Evolutionary conservation across 2,113 vertebrate genomes (phyloP), one percentile per base, ranked within the genome.

Genomic region (Ciconia stormi): DNA sequence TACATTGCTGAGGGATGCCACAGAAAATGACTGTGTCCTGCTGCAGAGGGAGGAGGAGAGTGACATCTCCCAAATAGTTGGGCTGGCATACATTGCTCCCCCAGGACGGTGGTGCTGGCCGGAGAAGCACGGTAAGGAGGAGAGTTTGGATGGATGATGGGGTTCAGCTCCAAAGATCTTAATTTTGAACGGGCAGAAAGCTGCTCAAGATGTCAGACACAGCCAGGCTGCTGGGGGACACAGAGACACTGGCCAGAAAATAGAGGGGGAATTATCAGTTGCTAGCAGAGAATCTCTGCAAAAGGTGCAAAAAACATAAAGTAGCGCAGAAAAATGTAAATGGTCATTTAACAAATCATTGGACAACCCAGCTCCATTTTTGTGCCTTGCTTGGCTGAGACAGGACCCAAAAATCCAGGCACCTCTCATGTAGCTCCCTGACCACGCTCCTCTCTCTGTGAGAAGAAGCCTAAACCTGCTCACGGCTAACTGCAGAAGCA

Each of bases 391-490:
- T 49, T 53, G 72, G 34, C 52, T 79, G 62, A 85, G 58, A 55
- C 19, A 77, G n/a, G 40, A 61, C 32, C 34, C 58, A 6, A 56
- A 69, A 80, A 56, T 44, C 62, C 88, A 92, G 59, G 49, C 29
- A 79, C 12, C 16, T 55, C 70, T 72, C 1, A 13, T 0, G 12
- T 6, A 42, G 1, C n/a, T 69, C 50, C 88, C 27, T 0, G 2
- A 38, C 8, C 14, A 44, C 5, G 6, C 26, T 74, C 29, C 34
- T 38, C 53, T 69, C 38, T 49, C 62, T 65, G 58, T 25, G 63
- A 65, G 66, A 65, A 88, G 90, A 69, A 79, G 25, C 36, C 49
- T 36, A 22, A 80, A 82, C 46, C 47, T 89, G 76, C 63, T 92
- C 67, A 61, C 1, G 4, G n/a, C 36, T 15, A 67, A 63, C 32